These are phyloP conservation scores for Hyppa rectilinea DNA, from an alignment of 2,888 invertebrate species.

Conservation along the genomic window DNA sequence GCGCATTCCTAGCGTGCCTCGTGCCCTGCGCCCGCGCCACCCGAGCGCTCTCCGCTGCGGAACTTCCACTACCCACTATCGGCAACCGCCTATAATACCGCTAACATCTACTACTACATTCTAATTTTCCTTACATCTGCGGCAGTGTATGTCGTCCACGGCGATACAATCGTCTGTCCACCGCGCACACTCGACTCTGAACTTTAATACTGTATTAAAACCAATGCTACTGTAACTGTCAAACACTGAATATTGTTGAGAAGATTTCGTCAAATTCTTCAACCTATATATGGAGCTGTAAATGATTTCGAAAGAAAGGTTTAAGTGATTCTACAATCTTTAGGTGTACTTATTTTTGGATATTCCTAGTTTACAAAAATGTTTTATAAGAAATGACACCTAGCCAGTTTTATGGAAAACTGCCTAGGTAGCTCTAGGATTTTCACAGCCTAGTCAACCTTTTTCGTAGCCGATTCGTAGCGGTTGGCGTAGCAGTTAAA, in stretches of 20 bases:
- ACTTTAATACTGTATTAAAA: slow-evolving; percentile 76
- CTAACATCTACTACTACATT: slow-evolving; percentile 69
- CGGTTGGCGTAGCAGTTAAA: slow-evolving; percentile 33
- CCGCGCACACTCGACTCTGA: slow-evolving; percentile 65
- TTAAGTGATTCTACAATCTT: slow-evolving; percentile 56
- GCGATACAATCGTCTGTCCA: slow-evolving; percentile 39
- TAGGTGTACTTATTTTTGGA: slow-evolving; percentile 6
- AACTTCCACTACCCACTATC: slow-evolving; percentile 70
- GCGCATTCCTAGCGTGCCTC: slow-evolving; percentile 88
- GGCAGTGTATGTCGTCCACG: slow-evolving; percentile 76
- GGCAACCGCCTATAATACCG: slow-evolving; percentile 74
- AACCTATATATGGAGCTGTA: slow-evolving; percentile 69
- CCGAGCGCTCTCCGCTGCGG: slow-evolving; percentile 69
- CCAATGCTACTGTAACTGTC: slow-evolving; percentile 81
- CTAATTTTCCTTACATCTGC: slow-evolving; percentile 68
- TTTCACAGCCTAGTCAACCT: not conserved
- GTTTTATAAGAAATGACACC: not conserved
- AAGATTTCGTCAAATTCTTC: slow-evolving; percentile 76
- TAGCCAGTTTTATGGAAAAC: slow-evolving; percentile 4
- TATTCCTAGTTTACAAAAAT: slow-evolving; percentile 4
- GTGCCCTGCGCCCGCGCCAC: slow-evolving; percentile 81
- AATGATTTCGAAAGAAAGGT: slow-evolving; percentile 62
- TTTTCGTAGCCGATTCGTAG: slow-evolving; percentile 38
- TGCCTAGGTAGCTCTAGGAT: not conserved
- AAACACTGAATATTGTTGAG: slow-evolving; percentile 77